Percentiles rank a stretch among this genome's conserved stretches.
Conservation (phyloP, 2,113 vertebrate genomes). For the Rhineura floridana region DNA sequence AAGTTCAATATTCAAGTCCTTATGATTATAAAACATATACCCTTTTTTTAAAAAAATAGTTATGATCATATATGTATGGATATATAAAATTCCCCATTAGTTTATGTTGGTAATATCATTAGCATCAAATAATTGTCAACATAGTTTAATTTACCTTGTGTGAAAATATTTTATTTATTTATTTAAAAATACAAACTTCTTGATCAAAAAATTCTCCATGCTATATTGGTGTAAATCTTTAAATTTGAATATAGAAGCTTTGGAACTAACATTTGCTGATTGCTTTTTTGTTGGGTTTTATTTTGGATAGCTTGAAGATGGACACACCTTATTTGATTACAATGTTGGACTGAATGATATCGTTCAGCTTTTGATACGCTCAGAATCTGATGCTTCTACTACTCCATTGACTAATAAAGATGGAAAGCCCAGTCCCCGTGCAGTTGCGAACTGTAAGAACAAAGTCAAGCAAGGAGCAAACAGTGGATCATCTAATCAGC, state of each 20-base stretch:
- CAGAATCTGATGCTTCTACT: constrained; percentile 85
- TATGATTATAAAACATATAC: too few relatives aligned
- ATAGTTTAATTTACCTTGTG: not conserved
- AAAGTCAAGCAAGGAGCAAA: constrained; percentile 80
- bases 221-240: too few relatives aligned
- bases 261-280: not conserved
- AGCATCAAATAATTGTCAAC: not conserved
- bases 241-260: not conserved
- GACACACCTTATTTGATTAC: constrained; percentile 97
- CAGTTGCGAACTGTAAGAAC: constrained; percentile 78
- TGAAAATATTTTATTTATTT: too few relatives aligned
- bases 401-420: constrained; percentile 80
- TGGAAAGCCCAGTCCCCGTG: constrained; percentile 71
- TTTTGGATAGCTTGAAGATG: constrained; percentile 92
- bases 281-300: constrained; percentile 36
- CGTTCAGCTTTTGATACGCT: constrained; percentile 94
- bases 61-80: too few relatives aligned
- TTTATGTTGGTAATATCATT: too few relatives aligned
- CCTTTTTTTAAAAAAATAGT: too few relatives aligned
- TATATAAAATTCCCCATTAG: too few relatives aligned
- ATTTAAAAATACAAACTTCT: too few relatives aligned
- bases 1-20: too few relatives aligned
- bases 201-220: too few relatives aligned
- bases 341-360: constrained; percentile 98
- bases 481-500: constrained; percentile 77